Base-by-base conservation (phyloP, 2,113 vertebrate species). In the Morone chrysops region DNA sequence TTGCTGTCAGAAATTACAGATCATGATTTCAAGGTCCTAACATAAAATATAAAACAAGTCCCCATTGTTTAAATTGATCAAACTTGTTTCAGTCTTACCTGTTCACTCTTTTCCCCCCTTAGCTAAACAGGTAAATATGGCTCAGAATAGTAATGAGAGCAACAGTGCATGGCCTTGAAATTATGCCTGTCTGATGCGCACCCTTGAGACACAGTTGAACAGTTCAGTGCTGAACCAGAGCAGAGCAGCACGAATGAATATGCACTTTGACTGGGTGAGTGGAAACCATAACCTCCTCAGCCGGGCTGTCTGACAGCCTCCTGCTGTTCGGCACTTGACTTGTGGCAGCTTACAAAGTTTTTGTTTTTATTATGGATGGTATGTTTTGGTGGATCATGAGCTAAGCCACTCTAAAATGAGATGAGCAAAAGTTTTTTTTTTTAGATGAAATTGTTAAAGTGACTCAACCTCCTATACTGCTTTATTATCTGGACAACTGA, bases 171-270 rank as follows among this genome's bases (percentile, higher is more conserved):
- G 90, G 88, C 86, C 80, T 80, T 93, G 86, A 91, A 90, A 93
- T 93, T 85, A 90, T 86, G 87, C 83, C 84, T 89, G 87, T 87
- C 80, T 91, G 87, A 90, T 77, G 78, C 73, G 89, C 89, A 88
- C 92, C 92, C 89, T 88, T 78, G 90, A 92, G 92, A 91, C 89
- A 89, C 91, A 90, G 92, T 86, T 91, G 88, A 92, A 87, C 91
- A 88, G 92, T 91, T 92, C 90, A 92, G 87, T 61, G 68, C 84
- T 91, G 86, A 91, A 92, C 86, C 81, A 82, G 79, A 92, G 75
- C 86, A 12, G 69, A 87, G 81, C 81, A 83, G 70, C 57, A 36
- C 84, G 85, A 87, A 92, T 91, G 87, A 91, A 91, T 89, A 91
- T 91, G 89, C 86, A 90, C 92, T 90, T 86, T 88, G 92, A 90